These are phyloP conservation scores for Scaptomyza montana DNA, from an alignment of 1,140 invertebrate genomes.

Conservation along the genomic window DNA sequence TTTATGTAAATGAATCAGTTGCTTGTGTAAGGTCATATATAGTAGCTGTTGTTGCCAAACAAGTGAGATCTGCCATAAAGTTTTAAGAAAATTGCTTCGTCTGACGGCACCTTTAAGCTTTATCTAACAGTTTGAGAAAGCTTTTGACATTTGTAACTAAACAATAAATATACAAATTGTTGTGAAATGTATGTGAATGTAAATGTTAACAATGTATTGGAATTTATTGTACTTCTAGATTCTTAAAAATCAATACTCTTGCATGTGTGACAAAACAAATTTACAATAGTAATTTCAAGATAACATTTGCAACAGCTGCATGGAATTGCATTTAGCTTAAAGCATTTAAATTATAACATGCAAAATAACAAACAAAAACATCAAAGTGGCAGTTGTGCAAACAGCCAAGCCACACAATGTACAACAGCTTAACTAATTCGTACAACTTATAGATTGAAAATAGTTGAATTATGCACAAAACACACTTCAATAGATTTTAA, in stretches of 20 bases:
- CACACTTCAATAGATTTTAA: not conserved
- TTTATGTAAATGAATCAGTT: not conserved
- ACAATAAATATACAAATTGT: not conserved
- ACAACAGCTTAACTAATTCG: conserved; percentile 37
- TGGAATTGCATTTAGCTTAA: conserved; percentile 4
- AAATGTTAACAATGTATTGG: not conserved
- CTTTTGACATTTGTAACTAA: not conserved
- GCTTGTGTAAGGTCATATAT: too few species aligned
- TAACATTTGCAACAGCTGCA: conserved; percentile 34
- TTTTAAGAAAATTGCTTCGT: too few species aligned
- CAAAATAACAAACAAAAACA: conserved; percentile 40
- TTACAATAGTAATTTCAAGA: conserved; percentile 19
- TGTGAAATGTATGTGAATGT: not conserved
- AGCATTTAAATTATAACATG: not conserved
- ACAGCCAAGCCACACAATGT: conserved; percentile 40
- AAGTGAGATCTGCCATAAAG: not conserved
- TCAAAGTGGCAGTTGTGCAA: conserved; percentile 56
- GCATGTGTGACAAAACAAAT: conserved; percentile 7
- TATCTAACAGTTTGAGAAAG: not conserved
- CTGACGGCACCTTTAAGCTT: too few species aligned
- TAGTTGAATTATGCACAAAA: conserved; percentile 23
- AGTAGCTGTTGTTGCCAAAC: not conserved
- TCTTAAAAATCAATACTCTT: not conserved
- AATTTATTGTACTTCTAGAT: not conserved
- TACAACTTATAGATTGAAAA: conserved; percentile 27